Conservation (phyloP, 1,140 invertebrate species). For the Bombus haemorrhoidalis region DNA sequence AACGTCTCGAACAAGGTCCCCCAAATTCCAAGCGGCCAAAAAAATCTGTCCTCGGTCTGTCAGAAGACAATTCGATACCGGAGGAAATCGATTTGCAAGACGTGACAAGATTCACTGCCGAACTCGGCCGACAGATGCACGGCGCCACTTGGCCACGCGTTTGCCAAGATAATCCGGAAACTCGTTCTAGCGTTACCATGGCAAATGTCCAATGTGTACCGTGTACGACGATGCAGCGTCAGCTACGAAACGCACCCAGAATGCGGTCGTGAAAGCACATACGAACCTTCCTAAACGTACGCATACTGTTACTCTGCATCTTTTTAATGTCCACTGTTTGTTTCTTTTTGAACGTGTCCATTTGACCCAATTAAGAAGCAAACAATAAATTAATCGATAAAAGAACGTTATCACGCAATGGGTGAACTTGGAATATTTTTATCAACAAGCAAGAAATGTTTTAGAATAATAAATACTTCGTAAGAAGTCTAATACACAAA, state of each 20-base stretch:
- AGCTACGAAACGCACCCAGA: slow-evolving; percentile 14
- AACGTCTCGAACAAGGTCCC: background rate
- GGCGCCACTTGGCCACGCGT: slow-evolving; percentile 37
- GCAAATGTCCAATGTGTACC: slow-evolving; percentile 56
- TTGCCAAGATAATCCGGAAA: slow-evolving; percentile 58
- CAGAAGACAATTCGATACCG: background rate
- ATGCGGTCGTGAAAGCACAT: slow-evolving; percentile 28
- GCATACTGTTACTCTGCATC: too few relatives aligned
- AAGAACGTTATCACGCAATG: too few relatives aligned
- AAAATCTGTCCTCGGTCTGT: background rate
- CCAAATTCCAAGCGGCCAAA: background rate
- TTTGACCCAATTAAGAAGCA: too few relatives aligned
- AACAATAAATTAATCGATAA: too few relatives aligned
- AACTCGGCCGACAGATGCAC: slow-evolving; percentile 24
- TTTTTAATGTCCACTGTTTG: background rate
- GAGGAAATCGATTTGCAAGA: background rate
- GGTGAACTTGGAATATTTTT: too few relatives aligned
- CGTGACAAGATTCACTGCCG: slow-evolving; percentile 1
- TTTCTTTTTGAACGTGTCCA: too few relatives aligned
- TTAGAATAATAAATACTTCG: too few relatives aligned
- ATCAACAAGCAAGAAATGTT: too few relatives aligned
- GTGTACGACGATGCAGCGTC: background rate
- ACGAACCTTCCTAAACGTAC: background rate
- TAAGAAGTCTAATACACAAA: too few relatives aligned
- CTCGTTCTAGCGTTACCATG: slow-evolving; percentile 59